Base-by-base conservation (phyloP, 2,888 invertebrate species). In the Athalia circularis region DNA sequence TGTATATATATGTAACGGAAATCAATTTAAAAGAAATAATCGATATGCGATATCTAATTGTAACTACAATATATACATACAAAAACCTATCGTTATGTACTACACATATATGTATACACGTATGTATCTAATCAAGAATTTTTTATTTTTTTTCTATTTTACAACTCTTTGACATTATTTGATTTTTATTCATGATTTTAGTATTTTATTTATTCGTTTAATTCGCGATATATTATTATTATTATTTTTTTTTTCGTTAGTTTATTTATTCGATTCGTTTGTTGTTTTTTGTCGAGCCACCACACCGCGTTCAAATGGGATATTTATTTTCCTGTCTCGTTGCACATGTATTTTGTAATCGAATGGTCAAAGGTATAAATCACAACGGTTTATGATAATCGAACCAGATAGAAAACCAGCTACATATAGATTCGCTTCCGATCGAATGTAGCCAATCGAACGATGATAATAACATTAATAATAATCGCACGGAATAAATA, bases 341-440 rank as follows among this genome's bases (percentile, higher is more conserved):
- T 8, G 11, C 4, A 54, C 8, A 50, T 15, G 75, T 29, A 50
- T n/a, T 75, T 75, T 64, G 62, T 62, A 75, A 75, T 62, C 64
- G 61, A 72, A 62, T 11, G 61, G 15, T 52, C 62, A 52, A 47
- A 62, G 62, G 52, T 75, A 75, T 75, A 75, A 75, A 75, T 75
- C 62, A 29, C 29, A 75, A 75, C 64, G 62, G 50, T 52, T 64
- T 64, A 75, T 64, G 75, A 75, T 75, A 75, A 75, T 62, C 75
- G 64, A 43, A 50, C 50, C 75, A 75, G 75, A 75, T 50, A 75
- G 8, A 62, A 62, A 62, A 50, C 50, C 50, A 29, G 29, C 29
- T 29, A 29, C 29, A 29, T 29, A 29, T 29, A 29, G 29, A 29
- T 29, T 52, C 48, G 62, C 62, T 48, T 75, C 75, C 47, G 57